Conservation (phyloP, 2,888 invertebrate species). For the Drosophila seclusa region DNA sequence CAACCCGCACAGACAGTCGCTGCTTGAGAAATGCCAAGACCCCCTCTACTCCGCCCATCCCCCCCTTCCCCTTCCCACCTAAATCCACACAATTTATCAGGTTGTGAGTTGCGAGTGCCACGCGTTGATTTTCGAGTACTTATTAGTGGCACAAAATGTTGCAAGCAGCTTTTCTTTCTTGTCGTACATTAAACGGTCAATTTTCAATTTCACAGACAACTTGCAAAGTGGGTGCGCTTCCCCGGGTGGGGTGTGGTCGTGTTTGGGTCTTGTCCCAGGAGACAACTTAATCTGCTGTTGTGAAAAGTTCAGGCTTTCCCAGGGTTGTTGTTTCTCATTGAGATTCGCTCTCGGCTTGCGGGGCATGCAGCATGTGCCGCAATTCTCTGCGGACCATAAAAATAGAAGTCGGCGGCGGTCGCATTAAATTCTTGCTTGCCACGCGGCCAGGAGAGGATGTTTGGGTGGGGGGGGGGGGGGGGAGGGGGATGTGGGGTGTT, state of each 20-base stretch:
- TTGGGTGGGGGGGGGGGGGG: too few relatives aligned
- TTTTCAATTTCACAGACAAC: constrained; percentile 82
- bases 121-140: constrained; percentile 67
- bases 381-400: constrained; percentile 82
- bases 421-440: constrained; percentile 63
- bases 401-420: constrained; percentile 62
- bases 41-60: neutral
- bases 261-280: constrained; percentile 51
- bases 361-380: constrained; percentile 65
- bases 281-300: constrained; percentile 81
- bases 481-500: neutral
- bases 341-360: neutral
- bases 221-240: constrained; percentile 54
- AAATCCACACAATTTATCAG: neutral
- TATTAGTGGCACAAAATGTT: constrained; percentile 73
- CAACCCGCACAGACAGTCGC: constrained; percentile 16
- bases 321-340: constrained; percentile 52
- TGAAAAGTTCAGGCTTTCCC: constrained; percentile 72
- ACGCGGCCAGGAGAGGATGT: constrained; percentile 54
- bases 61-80: neutral
- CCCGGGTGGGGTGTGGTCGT: too few relatives aligned
- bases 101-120: constrained; percentile 24
- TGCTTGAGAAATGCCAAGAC: constrained; percentile 2
- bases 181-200: constrained; percentile 82
- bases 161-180: constrained; percentile 37